These are phyloP conservation scores for Thermophis baileyi DNA, from an alignment of 2,113 vertebrate species.

Conservation along the genomic window DNA sequence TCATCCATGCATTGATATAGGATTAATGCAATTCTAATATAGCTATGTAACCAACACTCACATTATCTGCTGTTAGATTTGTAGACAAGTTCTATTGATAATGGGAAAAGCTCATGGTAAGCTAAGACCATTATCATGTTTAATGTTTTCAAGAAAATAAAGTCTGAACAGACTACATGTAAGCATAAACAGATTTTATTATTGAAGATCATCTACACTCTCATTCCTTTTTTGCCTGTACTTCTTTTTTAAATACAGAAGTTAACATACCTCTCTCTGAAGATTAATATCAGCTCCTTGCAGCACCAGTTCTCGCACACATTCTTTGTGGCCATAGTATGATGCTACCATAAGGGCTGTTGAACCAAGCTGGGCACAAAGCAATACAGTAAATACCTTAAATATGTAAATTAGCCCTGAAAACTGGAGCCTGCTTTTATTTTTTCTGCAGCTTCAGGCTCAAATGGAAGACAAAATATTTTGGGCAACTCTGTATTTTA, in stretches of 20 bases:
- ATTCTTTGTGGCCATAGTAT: constrained; percentile 84
- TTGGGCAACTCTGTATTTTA: neutral
- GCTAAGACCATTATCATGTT: neutral
- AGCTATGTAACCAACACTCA: constrained; percentile 13
- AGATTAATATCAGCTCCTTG: constrained; percentile 97
- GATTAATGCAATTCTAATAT: constrained; percentile 40
- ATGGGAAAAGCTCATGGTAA: neutral
- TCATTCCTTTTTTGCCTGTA: neutral
- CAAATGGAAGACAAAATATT: neutral
- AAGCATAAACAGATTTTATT: neutral
- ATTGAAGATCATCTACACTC: neutral
- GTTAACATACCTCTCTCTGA: constrained; percentile 86
- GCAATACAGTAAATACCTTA: constrained; percentile 51
- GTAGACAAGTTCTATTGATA: neutral
- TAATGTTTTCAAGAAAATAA: neutral
- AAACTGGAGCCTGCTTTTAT: neutral
- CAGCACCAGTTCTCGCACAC: constrained; percentile 86
- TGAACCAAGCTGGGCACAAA: constrained; percentile 81
- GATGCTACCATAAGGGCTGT: constrained; percentile 95
- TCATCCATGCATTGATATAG: neutral
- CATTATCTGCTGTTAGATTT: neutral
- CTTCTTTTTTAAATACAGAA: constrained; percentile 20
- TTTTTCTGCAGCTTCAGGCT: neutral
- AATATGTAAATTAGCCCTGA: neutral
- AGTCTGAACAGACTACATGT: neutral